Conservation (phyloP, 2,797 vertebrate genomes). For the Tenualosa thibaudeaui region DNA sequence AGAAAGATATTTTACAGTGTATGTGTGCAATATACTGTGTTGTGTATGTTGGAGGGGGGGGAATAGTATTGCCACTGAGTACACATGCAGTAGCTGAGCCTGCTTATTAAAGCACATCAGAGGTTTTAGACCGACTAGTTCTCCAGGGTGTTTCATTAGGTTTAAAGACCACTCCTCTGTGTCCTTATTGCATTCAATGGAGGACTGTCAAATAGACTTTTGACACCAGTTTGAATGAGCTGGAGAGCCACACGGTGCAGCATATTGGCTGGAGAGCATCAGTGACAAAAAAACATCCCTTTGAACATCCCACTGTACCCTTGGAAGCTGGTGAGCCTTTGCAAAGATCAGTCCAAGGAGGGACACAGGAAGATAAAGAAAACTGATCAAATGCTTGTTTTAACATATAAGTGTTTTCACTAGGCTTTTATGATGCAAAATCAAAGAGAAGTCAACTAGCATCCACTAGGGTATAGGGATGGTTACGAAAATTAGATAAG, state of each 20-base stretch:
- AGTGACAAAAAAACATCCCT: neutral
- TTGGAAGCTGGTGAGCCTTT: neutral
- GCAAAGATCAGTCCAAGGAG: neutral
- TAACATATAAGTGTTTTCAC: neutral
- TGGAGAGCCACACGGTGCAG: neutral
- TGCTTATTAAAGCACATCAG: neutral
- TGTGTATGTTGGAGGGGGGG: neutral
- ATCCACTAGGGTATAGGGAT: neutral
- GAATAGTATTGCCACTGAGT: neutral
- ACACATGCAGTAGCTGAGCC: neutral
- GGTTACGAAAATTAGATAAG: neutral
- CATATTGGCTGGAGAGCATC: neutral
- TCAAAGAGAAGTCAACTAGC: neutral
- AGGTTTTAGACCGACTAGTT: neutral
- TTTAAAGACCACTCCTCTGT: neutral
- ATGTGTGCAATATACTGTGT: neutral
- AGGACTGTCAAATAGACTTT: neutral
- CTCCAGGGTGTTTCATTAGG: neutral
- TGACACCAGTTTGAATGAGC: neutral
- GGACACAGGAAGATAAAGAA: neutral
- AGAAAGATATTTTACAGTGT: neutral
- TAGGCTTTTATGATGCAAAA: neutral
- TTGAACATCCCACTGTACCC: neutral
- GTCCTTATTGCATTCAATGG: neutral
- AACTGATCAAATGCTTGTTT: neutral